phyloP scores from a whole-genome alignment of 30 jellyfish, hydroid and myxozoan species.

The Mastigias papua region DNA sequence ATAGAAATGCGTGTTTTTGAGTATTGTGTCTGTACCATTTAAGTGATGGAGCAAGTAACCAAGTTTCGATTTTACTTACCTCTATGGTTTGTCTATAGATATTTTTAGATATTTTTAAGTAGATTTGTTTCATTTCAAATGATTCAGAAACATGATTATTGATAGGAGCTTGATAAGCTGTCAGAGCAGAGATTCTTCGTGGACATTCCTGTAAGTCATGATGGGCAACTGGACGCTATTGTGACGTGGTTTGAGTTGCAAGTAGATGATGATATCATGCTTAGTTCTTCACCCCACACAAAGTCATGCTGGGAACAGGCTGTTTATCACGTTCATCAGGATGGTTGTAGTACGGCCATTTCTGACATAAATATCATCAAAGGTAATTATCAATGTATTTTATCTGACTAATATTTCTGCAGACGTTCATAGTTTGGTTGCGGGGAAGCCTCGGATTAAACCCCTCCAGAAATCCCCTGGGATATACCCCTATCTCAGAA shows the following conservation, averaged over 20 bases:
- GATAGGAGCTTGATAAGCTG: background rate
- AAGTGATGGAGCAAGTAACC: too few relatives aligned
- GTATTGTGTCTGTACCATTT: too few relatives aligned
- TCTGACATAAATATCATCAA: background rate
- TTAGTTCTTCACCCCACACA: slow-evolving; percentile 65
- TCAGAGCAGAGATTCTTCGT: background rate
- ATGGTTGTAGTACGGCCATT: background rate
- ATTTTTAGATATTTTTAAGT: background rate
- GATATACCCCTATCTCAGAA: too few relatives aligned
- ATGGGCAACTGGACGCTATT: slow-evolving; percentile 80
- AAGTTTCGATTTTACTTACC: too few relatives aligned
- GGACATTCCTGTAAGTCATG: slow-evolving; percentile 18
- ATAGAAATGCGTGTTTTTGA: too few relatives aligned
- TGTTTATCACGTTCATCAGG: slow-evolving; percentile 44
- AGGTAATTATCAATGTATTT: background rate
- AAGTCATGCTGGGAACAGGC: slow-evolving; percentile 97
- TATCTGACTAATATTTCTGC: too few relatives aligned
- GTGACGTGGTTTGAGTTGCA: slow-evolving; percentile 79
- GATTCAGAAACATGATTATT: too few relatives aligned
- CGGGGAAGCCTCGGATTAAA: too few relatives aligned
- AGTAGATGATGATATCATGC: slow-evolving; percentile 46
- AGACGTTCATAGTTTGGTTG: too few relatives aligned
- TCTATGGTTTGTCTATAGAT: too few relatives aligned
- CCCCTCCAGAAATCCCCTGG: too few relatives aligned
- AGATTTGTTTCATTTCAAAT: background rate